Evolutionary conservation across 1,140 invertebrate species (phyloP).

Genomic region (Apocrypta bakeri): DNA sequence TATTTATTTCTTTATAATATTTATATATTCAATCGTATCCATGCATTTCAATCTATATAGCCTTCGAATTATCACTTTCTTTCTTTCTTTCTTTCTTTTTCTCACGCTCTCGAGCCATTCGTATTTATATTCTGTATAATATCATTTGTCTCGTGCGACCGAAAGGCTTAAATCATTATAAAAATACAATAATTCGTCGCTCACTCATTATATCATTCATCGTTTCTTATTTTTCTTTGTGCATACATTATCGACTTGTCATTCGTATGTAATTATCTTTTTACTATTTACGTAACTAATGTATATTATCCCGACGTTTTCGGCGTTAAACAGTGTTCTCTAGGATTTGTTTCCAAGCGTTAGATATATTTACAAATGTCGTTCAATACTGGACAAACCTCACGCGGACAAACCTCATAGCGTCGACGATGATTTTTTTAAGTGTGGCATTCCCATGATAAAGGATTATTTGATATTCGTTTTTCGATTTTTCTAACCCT

Average conservation of each 20-base stretch:
- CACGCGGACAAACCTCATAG: neutral
- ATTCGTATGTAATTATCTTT: neutral
- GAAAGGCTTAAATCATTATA: conserved; percentile 69
- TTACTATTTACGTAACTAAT: too few relatives aligned
- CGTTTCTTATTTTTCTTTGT: neutral
- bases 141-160: conserved; percentile 51
- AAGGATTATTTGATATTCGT: conserved; percentile 8
- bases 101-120: neutral
- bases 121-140: conserved; percentile 60
- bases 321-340: neutral
- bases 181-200: conserved; percentile 68
- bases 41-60: conserved; percentile 7
- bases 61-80: conserved; percentile 5
- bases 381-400: neutral
- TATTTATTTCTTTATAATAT: conserved; percentile 56
- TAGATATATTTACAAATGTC: conserved; percentile 30
- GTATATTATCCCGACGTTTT: neutral
- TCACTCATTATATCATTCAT: neutral
- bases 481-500: neutral
- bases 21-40: conserved; percentile 47
- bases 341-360: conserved; percentile 15
- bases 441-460: conserved; percentile 22
- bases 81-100: neutral
- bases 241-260: neutral
- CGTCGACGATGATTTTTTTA: neutral